Evolutionary conservation across 2,888 invertebrate genomes (phyloP), one percentile per base, ranked within the genome.

Genomic region (Drosophila austrosaltans): DNA sequence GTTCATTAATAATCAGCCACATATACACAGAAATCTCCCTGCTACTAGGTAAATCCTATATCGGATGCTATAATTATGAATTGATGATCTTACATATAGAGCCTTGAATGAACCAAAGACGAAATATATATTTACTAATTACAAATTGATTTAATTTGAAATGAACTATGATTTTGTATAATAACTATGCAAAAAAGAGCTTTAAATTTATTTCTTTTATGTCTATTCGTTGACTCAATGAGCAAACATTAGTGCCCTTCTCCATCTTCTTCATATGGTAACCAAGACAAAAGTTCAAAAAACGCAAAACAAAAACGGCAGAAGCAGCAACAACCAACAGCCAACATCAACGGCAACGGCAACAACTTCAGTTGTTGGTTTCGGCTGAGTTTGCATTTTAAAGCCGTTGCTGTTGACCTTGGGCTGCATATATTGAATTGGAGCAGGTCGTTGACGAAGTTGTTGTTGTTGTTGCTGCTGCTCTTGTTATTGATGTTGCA

Each of bases 391-490:
- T 85, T 84, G 88, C 88, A 87, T 84, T 83, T 85, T 75, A 66
- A 86, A 88, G 81, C 74, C 58, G 67, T 66, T 72, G 81, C 77
- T 77, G 87, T 54, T 87, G 89, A 89, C 89, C 89, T 86, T 85
- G 85, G 80, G 72, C 89, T 87, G 85, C 84, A 89, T 89, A 82
- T 73, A 85, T 78, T 71, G 84, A 85, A 85, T 88, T 85, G 89
- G 89, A 85, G 85, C 89, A 85, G 89, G 87, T 85, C 87, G 87
- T 84, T 87, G 81, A 72, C 84, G 75, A 81, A 56, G 77, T 36
- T 28, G 36, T 62, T 32, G 39, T 3, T 53, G 72, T 16, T 64
- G 68, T 39, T 62, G 48, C 16, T 53, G 63, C 53, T 32, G 42
- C 42, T 69, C 48, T 42, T 71, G 53, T 48, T 54, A 30, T 5